These are phyloP conservation scores for Galemys pyrenaicus DNA, from an alignment of 2,113 vertebrate species.

Conservation along the genomic window DNA sequence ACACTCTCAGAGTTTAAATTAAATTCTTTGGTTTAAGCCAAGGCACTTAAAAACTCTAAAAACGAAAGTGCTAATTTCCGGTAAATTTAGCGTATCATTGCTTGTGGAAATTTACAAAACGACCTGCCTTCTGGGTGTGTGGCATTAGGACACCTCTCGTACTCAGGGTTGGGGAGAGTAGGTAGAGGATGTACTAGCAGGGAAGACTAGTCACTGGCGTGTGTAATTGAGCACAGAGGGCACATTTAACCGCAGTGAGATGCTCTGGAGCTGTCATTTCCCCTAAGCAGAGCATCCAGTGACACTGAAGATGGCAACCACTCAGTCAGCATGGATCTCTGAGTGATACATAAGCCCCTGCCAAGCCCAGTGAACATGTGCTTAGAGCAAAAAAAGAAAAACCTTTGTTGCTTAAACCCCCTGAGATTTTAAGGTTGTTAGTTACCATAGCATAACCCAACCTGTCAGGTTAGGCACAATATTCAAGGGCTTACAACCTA, in stretches of 20 bases:
- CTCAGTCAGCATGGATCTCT: background rate
- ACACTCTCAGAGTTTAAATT: background rate
- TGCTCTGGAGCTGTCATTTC: too few relatives aligned
- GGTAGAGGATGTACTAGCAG: rapidly evolving
- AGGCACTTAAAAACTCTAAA: slow-evolving; percentile 28
- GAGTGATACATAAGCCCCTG: background rate
- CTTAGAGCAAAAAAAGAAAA: background rate
- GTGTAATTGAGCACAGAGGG: background rate
- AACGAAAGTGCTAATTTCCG: slow-evolving; percentile 30
- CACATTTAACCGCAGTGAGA: background rate
- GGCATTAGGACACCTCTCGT: background rate
- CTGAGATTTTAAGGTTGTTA: background rate
- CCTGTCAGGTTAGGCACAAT: background rate
- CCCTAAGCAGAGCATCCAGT: background rate
- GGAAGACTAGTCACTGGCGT: background rate
- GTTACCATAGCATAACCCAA: background rate
- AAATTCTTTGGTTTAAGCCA: slow-evolving; percentile 43
- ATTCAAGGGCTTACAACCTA: background rate
- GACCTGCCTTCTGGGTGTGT: background rate
- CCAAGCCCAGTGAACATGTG: background rate
- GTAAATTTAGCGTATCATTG: background rate
- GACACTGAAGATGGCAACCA: too few relatives aligned
- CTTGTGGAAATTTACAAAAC: slow-evolving; percentile 29
- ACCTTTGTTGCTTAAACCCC: background rate
- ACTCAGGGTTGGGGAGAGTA: background rate